phyloP scores from a whole-genome alignment of 2,888 invertebrate genomes.

The Mimumesa dahlbomi region DNA sequence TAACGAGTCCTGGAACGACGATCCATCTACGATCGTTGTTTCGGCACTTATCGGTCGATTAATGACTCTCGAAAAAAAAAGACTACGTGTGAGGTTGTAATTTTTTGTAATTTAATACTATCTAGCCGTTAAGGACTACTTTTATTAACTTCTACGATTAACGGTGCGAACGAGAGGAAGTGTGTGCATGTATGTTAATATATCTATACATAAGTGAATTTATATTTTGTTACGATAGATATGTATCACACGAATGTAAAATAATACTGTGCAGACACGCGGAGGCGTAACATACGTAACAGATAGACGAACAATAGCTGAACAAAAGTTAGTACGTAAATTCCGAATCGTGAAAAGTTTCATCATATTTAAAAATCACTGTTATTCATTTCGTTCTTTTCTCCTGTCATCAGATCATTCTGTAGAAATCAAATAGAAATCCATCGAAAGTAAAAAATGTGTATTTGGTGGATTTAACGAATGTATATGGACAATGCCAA shows the following conservation, averaged over 20 bases:
- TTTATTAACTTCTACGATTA: conserved; percentile 58
- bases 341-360: not conserved
- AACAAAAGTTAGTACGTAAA: not conserved
- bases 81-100: conserved; percentile 65
- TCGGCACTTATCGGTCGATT: conserved; percentile 59
- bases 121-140: conserved; percentile 53
- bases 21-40: conserved; percentile 70
- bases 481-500: conserved; percentile 47
- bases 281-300: not conserved
- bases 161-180: conserved; percentile 73
- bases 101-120: conserved; percentile 73
- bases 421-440: conserved; percentile 13
- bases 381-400: not conserved
- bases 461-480: not conserved
- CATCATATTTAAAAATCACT: not conserved
- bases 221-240: conserved; percentile 77
- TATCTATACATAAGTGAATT: conserved; percentile 67
- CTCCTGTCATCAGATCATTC: not conserved
- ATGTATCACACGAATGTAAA: conserved; percentile 77
- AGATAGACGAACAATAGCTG: not conserved
- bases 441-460: not conserved
- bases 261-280: conserved; percentile 54
- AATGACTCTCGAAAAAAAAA: conserved; percentile 36
- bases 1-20: conserved; percentile 70
- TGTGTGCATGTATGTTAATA: conserved; percentile 73